A percentile compares a stretch with the other conserved stretches of the same genome.
These are phyloP conservation scores for Drosophila trapezifrons DNA, from an alignment of 1,140 invertebrate species.

Conservation along the genomic window DNA sequence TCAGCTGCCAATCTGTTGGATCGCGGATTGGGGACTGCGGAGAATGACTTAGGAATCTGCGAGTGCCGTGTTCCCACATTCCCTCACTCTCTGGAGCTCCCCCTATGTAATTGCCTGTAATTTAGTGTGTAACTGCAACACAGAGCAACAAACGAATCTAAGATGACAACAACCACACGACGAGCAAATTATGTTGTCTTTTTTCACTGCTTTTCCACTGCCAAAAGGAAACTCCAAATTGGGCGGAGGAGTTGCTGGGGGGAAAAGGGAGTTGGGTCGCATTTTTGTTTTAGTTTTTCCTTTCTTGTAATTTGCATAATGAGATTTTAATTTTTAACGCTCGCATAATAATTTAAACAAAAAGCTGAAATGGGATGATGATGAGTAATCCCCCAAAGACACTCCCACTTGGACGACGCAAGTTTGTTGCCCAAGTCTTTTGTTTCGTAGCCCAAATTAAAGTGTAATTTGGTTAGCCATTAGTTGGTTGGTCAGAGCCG, in stretches of 20 bases:
- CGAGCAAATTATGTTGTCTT: slow-evolving; percentile 78
- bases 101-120: slow-evolving; percentile 79
- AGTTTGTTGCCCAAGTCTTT: slow-evolving; percentile 73
- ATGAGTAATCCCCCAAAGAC: slow-evolving; percentile 19
- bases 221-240: slow-evolving; percentile 44
- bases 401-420: slow-evolving; percentile 33
- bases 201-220: slow-evolving; percentile 19
- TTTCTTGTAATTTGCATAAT: slow-evolving; percentile 77
- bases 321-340: slow-evolving; percentile 78
- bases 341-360: slow-evolving; percentile 59
- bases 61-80: slow-evolving; percentile 53
- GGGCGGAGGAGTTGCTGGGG: slow-evolving; percentile 10
- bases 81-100: slow-evolving; percentile 13
- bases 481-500: slow-evolving; percentile 47
- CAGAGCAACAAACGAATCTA: slow-evolving; percentile 53
- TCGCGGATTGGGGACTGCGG: slow-evolving; percentile 2
- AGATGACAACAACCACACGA: slow-evolving; percentile 76
- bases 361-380: background rate
- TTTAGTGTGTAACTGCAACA: slow-evolving; percentile 80
- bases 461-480: slow-evolving; percentile 82
- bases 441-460: slow-evolving; percentile 75
- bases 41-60: slow-evolving; percentile 40
- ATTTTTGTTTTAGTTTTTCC: slow-evolving; percentile 23
- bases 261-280: background rate
- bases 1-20: slow-evolving; percentile 63